Base-by-base conservation (phyloP, 2,797 vertebrate genomes). In the Euthynnus affinis region DNA sequence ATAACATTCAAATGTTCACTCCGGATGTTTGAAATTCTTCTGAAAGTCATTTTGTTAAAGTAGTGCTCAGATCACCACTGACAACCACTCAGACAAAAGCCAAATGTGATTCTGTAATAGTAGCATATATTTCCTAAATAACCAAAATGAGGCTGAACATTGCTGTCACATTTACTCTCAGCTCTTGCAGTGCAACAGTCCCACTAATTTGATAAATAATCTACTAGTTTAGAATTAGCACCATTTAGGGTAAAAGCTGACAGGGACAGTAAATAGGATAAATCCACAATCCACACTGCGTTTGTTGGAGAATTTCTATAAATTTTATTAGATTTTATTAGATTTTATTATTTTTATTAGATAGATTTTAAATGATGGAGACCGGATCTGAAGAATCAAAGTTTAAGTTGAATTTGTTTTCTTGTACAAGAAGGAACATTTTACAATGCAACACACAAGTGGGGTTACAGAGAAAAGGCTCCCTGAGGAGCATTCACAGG, bases 241-340 rank as follows among this genome's bases (percentile, higher is more conserved):
- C 15, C n/a, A 69, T 37, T 75, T 58, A 70, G 37, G 46, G 27
- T 76, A 22, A 40, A 66, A 70, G 40, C 44, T 40, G 61, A 40
- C 5, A 32, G 46, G 37, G 40, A 49, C 14, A n/a, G n/a, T 14
- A 8, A 18, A 51, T 42, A 53, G 9, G 15, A 51, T 22, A 60
- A 13, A 65, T 52, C n/a, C n/a, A n/a, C n/a, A n/a, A n/a, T n/a
- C n/a, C 14, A 32, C 55, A 2, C 17, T 29, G 15, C 7, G 18
- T 57, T 63, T 32, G 17, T 65, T 27, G 3, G 27, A 62, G 5
- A 6, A 22, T 55, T 80, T 65, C 32, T 62, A 74, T 71, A 44
- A 62, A n/a, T n/a, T n/a, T n/a, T n/a, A n/a, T n/a, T n/a, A n/a
- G n/a, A n/a, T n/a, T n/a, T n/a, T n/a, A n/a, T n/a, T n/a, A n/a